phyloP scores from a whole-genome alignment of 2,888 invertebrate genomes.

The Trypoxylon attenuatum region DNA sequence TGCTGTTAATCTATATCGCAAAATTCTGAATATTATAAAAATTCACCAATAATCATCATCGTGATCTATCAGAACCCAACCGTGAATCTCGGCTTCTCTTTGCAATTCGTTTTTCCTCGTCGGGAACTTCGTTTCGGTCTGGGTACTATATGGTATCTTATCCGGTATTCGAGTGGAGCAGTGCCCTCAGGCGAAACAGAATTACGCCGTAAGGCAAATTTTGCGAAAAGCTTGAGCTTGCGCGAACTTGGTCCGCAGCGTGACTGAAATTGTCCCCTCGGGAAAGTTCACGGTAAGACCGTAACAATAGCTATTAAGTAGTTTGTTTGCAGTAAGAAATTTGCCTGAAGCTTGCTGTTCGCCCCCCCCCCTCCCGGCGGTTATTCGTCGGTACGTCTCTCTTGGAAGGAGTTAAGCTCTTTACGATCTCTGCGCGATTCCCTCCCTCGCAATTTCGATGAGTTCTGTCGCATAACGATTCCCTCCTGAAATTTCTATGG shows the following conservation, averaged over 20 bases:
- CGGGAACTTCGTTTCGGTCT: too few species aligned
- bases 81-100: too few species aligned
- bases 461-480: not conserved
- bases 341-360: slow-evolving; percentile 39
- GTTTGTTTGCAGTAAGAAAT: slow-evolving; percentile 64
- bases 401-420: slow-evolving; percentile 17
- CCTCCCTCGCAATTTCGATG: not conserved
- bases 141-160: too few species aligned
- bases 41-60: too few species aligned
- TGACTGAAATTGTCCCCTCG: slow-evolving; percentile 25
- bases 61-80: too few species aligned
- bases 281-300: slow-evolving; percentile 52
- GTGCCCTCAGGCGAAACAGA: slow-evolving; percentile 11
- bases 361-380: not conserved
- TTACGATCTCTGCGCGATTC: slow-evolving; percentile 8
- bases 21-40: too few species aligned
- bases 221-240: not conserved
- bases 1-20: too few species aligned
- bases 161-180: slow-evolving; percentile 12
- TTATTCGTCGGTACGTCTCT: slow-evolving; percentile 6
- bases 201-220: slow-evolving; percentile 32
- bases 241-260: slow-evolving; percentile 12
- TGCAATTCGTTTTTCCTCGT: too few species aligned
- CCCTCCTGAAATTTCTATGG: too few species aligned
- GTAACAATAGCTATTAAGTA: slow-evolving; percentile 63